Base-by-base conservation (phyloP, 2,113 vertebrate species). In the Colius striatus region DNA sequence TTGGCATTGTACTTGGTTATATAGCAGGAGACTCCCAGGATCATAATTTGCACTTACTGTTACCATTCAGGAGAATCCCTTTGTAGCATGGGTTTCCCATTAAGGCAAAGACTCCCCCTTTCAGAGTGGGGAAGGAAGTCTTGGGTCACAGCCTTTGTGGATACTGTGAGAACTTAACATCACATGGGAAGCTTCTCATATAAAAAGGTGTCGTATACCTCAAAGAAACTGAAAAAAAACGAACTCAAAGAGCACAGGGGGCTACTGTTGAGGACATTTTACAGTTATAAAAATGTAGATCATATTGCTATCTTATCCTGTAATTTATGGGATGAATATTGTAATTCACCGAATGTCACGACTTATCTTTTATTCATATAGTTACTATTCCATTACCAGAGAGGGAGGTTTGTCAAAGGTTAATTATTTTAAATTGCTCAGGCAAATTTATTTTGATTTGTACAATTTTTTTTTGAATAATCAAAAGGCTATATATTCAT, bases 301-400 rank as follows among this genome's bases (percentile, higher is more conserved):
- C 90, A 94, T 94, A 92, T 58, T 96, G 94, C 96, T 97, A 96
- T 93, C 84, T 96, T 96, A 97, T 94, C 93, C 91, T 97, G 91
- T 96, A 98, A 98, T 98, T 98, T 97, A 97, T 97, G 95, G 94
- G 95, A 96, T 92, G 96, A 97, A 98, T 98, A 98, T 97, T 98
- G 95, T 97, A 98, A 98, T 98, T 98, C 97, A 98, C 26, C 97
- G 97, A 98, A 97, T 98, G 97, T 97, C 98, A 98, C 0, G 94
- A 98, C 98, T 98, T 98, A 98, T 98, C 98, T 98, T 98, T 98
- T 98, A 98, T 98, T 98, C 98, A 98, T 98, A 98, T 95, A 98
- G 97, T 98, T 97, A 97, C 97, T 96, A 97, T 95, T 97, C 96
- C 97, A 98, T 98, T 98, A 98, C 95, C 94, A 98, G 96, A 96